Evolutionary conservation across 2,888 invertebrate species (phyloP).

Genomic region (Eurytoma adleriae): DNA sequence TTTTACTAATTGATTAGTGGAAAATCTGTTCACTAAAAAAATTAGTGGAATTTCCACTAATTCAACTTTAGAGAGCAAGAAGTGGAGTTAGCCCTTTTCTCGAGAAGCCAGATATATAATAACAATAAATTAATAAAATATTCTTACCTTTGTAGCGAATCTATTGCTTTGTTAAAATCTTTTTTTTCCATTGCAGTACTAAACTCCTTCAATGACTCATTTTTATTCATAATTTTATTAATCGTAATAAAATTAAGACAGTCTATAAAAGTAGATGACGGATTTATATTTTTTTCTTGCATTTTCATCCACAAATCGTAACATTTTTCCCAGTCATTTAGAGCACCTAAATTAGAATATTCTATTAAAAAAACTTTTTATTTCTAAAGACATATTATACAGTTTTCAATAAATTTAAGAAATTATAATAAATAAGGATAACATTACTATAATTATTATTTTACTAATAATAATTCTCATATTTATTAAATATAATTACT

Average conservation of each 20-base stretch:
- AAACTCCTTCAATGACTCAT: constrained; percentile 10
- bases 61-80: no score
- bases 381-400: not conserved
- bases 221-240: not conserved
- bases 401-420: not conserved
- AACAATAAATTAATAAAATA: not conserved
- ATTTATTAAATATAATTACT: not conserved
- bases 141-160: constrained; percentile 3
- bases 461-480: not conserved
- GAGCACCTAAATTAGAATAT: constrained; percentile 6
- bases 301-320: constrained; percentile 37
- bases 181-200: not conserved
- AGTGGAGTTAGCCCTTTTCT: no score
- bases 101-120: not conserved
- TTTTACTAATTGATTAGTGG: no score
- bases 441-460: not conserved
- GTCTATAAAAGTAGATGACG: constrained; percentile 2
- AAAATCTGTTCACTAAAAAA: no score
- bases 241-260: constrained; percentile 19
- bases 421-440: not conserved
- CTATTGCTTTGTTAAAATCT: not conserved
- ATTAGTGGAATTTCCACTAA: no score
- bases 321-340: constrained; percentile 22
- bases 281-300: constrained; percentile 9
- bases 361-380: not conserved